phyloP scores from a whole-genome alignment of 2,888 invertebrate genomes.

The Lepidochrysops patricia region DNA sequence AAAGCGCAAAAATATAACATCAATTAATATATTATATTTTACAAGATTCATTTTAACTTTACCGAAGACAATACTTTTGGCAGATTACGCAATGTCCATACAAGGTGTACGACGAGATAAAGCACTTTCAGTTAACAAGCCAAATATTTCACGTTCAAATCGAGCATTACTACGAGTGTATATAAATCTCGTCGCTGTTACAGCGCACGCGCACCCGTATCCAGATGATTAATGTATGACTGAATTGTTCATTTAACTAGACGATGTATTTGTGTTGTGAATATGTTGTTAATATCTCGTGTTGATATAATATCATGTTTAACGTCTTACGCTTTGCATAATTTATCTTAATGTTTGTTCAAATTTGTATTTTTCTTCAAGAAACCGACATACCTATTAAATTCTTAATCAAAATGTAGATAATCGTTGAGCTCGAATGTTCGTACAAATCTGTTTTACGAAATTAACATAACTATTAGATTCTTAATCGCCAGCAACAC shows the following conservation, averaged over 20 bases:
- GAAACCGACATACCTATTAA: background rate
- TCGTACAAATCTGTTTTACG: background rate
- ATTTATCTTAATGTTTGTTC: background rate
- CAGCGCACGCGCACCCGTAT: slow-evolving; percentile 48
- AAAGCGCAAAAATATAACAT: no score
- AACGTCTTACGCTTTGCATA: background rate
- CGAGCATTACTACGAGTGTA: slow-evolving; percentile 17
- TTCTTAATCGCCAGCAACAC: background rate
- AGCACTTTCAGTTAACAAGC: slow-evolving; percentile 15
- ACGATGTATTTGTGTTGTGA: slow-evolving; percentile 51
- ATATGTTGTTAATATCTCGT: slow-evolving; percentile 35
- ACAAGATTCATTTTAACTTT: background rate
- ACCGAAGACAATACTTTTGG: background rate
- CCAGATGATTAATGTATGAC: slow-evolving; percentile 65
- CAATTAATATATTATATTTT: background rate
- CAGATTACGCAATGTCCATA: slow-evolving; percentile 4
- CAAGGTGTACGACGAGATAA: slow-evolving; percentile 4
- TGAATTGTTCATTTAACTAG: slow-evolving; percentile 47
- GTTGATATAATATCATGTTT: slow-evolving; percentile 22
- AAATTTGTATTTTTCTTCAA: background rate
- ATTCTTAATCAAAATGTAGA: background rate
- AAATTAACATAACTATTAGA: background rate
- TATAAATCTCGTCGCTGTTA: slow-evolving; percentile 28
- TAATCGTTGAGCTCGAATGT: no score
- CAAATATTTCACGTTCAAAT: slow-evolving; percentile 19